Evolutionary conservation across 2,113 vertebrate genomes (phyloP), one percentile per base, ranked within the genome.

Genomic region (Leucopternis melanops): DNA sequence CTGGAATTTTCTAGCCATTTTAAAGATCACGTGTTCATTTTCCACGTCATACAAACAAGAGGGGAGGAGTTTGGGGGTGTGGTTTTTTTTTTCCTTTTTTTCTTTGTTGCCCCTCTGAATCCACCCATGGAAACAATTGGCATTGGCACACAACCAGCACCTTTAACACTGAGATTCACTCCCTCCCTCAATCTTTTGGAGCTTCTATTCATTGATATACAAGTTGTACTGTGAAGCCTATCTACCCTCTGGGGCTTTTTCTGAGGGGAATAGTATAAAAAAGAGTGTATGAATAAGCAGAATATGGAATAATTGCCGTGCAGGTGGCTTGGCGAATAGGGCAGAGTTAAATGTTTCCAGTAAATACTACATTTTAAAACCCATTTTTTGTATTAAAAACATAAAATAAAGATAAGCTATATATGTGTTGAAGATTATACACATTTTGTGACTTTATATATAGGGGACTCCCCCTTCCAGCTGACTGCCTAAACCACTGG

Each of bases 311-410:
- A 13, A 73, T n/a, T 78, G 22, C 1, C 0, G 0, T 32, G 8
- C 9, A 61, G 32, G 6, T 70, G 16, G 3, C 0, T 2, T 61
- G 21, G 5, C 32, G 18, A 25, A 38, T 11, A 47, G 6, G 1
- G 0, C 9, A 92, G 20, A 66, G 57, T 38, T 81, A 70, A 85
- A 25, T 19, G 2, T 66, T 70, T 57, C 6, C 6, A 72, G 55
- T 57, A 73, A 87, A 69, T 42, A 36, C 14, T 49, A 8, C 5
- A 44, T 38, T 71, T 20, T 13, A 52, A 52, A 55, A 75, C 42
- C 11, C 4, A 1, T 6, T 49, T 58, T 57, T 47, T 61, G 2
- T 14, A 34, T 59, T 38, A 23, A 85, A 87, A 65, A 15, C 8
- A 25, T 14, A 59, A 85, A 42, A 22, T 31, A 45, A 58, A 49